A percentile compares a stretch with the other conserved stretches of the same genome.
Conservation (phyloP, 2,113 vertebrate genomes). For the Labeo catla region DNA sequence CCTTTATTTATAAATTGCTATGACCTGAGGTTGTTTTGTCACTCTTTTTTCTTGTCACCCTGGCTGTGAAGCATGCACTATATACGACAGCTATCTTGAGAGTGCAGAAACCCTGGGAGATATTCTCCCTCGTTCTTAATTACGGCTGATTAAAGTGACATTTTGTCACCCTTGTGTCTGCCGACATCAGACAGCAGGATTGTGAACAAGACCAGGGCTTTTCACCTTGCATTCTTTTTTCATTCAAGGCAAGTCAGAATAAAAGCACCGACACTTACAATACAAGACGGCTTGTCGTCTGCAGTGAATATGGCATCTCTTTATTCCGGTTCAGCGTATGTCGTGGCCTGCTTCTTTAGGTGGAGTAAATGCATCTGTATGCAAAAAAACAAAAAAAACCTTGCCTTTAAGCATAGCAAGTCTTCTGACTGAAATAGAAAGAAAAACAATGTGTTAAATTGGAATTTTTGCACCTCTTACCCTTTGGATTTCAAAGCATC, state of each 20-base stretch:
- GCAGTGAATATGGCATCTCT: background rate
- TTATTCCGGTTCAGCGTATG: background rate
- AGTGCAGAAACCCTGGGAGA: slow-evolving; percentile 45
- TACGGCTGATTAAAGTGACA: slow-evolving; percentile 78
- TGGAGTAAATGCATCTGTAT: background rate
- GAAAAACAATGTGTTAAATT: background rate
- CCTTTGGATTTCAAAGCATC: background rate
- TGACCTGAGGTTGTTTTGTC: slow-evolving; percentile 38
- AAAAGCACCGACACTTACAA: background rate
- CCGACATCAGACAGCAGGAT: slow-evolving; percentile 66
- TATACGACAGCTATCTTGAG: slow-evolving; percentile 34
- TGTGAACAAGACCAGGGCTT: slow-evolving; percentile 55
- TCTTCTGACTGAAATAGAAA: background rate
- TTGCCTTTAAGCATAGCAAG: background rate
- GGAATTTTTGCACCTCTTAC: background rate
- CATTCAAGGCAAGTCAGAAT: background rate
- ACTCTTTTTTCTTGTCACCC: slow-evolving; percentile 33
- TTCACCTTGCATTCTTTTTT: background rate
- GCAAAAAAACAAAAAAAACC: background rate
- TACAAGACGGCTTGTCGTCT: background rate
- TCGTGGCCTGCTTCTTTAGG: background rate
- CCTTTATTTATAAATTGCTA: slow-evolving; percentile 44
- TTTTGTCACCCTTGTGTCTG: slow-evolving; percentile 68
- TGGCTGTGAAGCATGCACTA: slow-evolving; percentile 14
- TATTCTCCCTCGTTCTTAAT: slow-evolving; percentile 67